phyloP scores from a whole-genome alignment of 2,888 invertebrate genomes.

The Argyra leucocephala region DNA sequence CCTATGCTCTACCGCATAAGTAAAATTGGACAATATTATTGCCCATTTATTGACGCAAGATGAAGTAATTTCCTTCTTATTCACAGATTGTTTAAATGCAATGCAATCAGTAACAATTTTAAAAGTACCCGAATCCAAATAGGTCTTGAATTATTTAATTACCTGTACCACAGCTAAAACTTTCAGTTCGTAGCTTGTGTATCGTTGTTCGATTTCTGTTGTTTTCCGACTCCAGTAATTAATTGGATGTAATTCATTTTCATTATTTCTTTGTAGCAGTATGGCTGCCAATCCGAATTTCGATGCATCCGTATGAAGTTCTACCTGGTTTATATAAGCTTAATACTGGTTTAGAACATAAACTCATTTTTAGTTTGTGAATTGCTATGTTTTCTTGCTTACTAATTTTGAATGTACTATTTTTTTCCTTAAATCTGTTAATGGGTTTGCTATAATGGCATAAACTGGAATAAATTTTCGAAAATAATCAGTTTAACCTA shows the following conservation, averaged over 20 bases:
- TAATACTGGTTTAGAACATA: constrained; percentile 9
- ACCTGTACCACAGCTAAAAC: constrained; percentile 10
- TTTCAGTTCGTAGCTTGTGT: constrained; percentile 12
- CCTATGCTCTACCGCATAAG: constrained; percentile 25
- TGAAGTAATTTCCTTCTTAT: constrained; percentile 29
- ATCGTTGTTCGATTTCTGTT: not conserved
- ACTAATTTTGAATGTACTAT: constrained; percentile 21
- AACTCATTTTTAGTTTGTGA: constrained; percentile 19
- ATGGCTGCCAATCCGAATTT: constrained; percentile 11
- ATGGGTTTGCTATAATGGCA: constrained; percentile 22
- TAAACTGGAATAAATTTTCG: constrained; percentile 23
- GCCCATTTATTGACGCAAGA: constrained; percentile 16
- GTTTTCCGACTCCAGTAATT: constrained; percentile 12
- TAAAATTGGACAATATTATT: constrained; percentile 24
- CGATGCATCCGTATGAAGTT: constrained; percentile 11
- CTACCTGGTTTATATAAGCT: constrained; percentile 8
- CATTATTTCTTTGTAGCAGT: constrained; percentile 9
- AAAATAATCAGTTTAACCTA: constrained; percentile 27
- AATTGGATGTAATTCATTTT: constrained; percentile 10
- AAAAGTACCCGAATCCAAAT: constrained; percentile 7
- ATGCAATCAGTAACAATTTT: constrained; percentile 13
- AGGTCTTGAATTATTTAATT: not conserved
- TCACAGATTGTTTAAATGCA: constrained; percentile 5
- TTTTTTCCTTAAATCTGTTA: too few relatives aligned
- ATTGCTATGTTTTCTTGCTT: constrained; percentile 22